Base-by-base conservation (phyloP, 2,888 invertebrate genomes). In the Sialis lutaria region DNA sequence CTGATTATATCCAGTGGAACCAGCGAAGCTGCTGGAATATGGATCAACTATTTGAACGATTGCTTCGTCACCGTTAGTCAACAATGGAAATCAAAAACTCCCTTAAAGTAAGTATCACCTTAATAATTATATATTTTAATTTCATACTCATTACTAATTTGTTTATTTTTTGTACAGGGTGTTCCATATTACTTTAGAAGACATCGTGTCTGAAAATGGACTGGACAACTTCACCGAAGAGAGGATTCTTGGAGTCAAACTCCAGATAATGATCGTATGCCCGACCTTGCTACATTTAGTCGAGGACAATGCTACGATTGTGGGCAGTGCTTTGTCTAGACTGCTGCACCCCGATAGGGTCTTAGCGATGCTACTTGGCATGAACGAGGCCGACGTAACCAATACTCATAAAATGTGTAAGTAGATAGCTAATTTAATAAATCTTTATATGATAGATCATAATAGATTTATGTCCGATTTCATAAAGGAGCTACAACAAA, bases 51-150 rank as follows among this genome's bases (percentile, higher is more conserved):
- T 63, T 75, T 88, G 54, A 78, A 79, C 43, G 79, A 80, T 48
- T 85, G 86, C 64, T 88, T 88, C 64, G 82, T 86, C 62, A 84
- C 86, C 66, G 84, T 86, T 55, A 82, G 83, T 67, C 79, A 82
- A 51, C 84, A 86, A 59, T 76, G 84, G 58, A 83, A 82, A 50
- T 74, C 82, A 56, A 63, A 63, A 53, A 79, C 81, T 55, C 82
- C 84, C 52, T 86, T 85, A 68, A 84, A 81, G 86, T 86, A 65
- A 72, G 70, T 65, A 45, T 42, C 6, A 44, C 4, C 22, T 4
- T 22, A 22, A 22, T 22, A 22, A n/a, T n/a, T n/a, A n/a, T n/a
- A n/a, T n/a, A n/a, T n/a, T n/a, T n/a, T n/a, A n/a, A n/a, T n/a
- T n/a, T 40, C 9, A 33, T 34, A 13, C 42, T 45, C 5, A 40